Base-by-base conservation (phyloP, 2,113 vertebrate species). In the Sylvicapra grimmia region DNA sequence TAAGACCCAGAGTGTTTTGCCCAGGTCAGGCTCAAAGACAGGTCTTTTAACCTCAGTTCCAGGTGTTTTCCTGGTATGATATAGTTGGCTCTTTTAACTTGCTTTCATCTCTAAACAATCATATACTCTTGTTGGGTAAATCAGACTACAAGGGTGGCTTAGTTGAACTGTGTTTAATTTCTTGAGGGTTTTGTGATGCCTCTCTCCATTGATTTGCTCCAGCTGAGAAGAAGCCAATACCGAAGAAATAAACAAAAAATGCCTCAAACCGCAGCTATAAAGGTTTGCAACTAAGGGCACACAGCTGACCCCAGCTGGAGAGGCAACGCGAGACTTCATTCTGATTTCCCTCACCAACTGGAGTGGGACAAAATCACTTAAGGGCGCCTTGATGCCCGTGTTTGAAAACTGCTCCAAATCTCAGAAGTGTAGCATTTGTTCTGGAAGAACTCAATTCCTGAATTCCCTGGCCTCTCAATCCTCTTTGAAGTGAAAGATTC, bases 401-500 rank as follows among this genome's bases (percentile, higher is more conserved):
- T 94, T 91, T 77, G 86, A 89, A 94, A 92, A 75, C 16, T 61
- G 56, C 68, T 86, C 83, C 54, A 91, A 29, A 83, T 96, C 54
- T 59, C 10, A 0, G 44, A 93, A 96, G 51, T 82, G 47, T 65
- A 79, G 16, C 61, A 68, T 88, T 96, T 97, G 54, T 96, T 68
- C 16, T 75, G 25, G 40, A 93, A 88, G 58, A 90, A 63, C 6
- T 95, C 51, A 58, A n/a, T 94, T 90, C 54, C 19, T 72, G 65
- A 93, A 86, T 96, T 16, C n/a, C 82, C 31, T 96, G n/a, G 58
- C 83, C 21, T 95, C 29, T 93, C 44, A 61, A 0, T 83, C 29
- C 23, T 92, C 31, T 97, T 54, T 97, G 87, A 96, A 94, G 79
- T 77, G 9, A 86, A 97, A 92, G 75, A 65, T 86, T 80, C 77